phyloP scores from a whole-genome alignment of 1,140 invertebrate species.

The Drosophila pallidifrons region DNA sequence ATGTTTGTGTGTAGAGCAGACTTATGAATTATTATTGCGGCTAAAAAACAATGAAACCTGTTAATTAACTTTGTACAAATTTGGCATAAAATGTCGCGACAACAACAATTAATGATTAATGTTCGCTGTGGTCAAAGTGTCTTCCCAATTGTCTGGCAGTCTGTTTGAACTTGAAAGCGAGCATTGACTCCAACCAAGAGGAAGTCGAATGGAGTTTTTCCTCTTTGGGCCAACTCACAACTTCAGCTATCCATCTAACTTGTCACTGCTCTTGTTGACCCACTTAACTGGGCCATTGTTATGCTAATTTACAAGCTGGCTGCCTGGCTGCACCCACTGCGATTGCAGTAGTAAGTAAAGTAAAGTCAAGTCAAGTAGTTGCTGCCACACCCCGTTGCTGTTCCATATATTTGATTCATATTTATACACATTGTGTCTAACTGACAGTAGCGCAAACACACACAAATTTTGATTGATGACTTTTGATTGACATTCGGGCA shows the following conservation, averaged over 20 bases:
- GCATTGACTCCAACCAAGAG: constrained; percentile 54
- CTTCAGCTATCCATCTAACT: background rate
- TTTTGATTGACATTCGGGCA: constrained; percentile 79
- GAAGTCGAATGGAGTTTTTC: background rate
- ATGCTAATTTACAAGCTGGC: constrained; percentile 77
- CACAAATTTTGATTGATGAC: constrained; percentile 81
- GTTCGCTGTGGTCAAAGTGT: constrained; percentile 41
- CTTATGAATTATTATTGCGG: constrained; percentile 23
- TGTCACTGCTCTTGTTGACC: constrained; percentile 54
- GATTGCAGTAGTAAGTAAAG: constrained; percentile 11
- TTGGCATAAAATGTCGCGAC: constrained; percentile 72
- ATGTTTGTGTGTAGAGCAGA: constrained; percentile 33
- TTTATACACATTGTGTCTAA: constrained; percentile 62
- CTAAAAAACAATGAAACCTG: constrained; percentile 70
- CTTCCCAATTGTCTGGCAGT: constrained; percentile 34
- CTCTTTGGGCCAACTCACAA: background rate
- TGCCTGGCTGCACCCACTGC: constrained; percentile 68
- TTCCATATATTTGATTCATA: constrained; percentile 50
- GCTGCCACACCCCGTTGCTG: constrained; percentile 50
- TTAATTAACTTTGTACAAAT: constrained; percentile 78
- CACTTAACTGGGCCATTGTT: constrained; percentile 66
- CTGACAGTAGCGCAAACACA: constrained; percentile 61
- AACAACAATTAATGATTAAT: constrained; percentile 64
- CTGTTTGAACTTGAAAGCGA: constrained; percentile 72
- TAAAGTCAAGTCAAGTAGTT: constrained; percentile 6